Conservation (phyloP, 1,140 invertebrate species). For the Coptotermes formosanus region DNA sequence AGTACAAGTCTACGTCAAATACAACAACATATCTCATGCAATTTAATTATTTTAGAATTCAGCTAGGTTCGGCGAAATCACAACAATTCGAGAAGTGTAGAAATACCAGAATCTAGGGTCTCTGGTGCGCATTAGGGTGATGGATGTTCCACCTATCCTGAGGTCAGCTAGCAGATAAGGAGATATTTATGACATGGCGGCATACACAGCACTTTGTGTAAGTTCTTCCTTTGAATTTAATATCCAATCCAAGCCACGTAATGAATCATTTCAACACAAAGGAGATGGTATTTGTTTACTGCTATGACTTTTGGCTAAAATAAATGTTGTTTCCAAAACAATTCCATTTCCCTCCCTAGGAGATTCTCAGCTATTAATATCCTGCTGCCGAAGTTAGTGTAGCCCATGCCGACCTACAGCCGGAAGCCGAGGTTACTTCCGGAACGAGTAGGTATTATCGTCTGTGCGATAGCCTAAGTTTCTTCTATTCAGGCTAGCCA, state of each 20-base stretch:
- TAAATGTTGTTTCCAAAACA: background rate
- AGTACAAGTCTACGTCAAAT: too few species aligned
- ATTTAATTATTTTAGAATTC: too few species aligned
- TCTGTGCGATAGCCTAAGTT: background rate
- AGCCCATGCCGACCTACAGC: background rate
- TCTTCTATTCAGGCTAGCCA: background rate
- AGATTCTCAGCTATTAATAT: background rate
- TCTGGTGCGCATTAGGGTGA: background rate
- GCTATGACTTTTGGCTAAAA: background rate
- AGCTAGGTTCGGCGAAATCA: too few species aligned
- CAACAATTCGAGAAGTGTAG: too few species aligned
- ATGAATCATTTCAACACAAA: background rate
- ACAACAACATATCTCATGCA: too few species aligned
- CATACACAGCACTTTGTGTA: background rate
- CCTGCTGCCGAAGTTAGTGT: background rate
- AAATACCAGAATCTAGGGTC: too few species aligned
- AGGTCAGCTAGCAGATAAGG: background rate
- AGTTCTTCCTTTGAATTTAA: background rate
- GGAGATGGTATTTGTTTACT: conserved; percentile 2
- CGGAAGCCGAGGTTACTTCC: background rate
- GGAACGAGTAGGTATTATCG: background rate
- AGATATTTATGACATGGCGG: background rate
- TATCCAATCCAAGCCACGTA: background rate
- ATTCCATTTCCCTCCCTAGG: background rate
- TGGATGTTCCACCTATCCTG: background rate